Evolutionary conservation across 2,113 vertebrate genomes (phyloP), one percentile per base, ranked within the genome.

Genomic region (Ophthalmotilapia sp.): DNA sequence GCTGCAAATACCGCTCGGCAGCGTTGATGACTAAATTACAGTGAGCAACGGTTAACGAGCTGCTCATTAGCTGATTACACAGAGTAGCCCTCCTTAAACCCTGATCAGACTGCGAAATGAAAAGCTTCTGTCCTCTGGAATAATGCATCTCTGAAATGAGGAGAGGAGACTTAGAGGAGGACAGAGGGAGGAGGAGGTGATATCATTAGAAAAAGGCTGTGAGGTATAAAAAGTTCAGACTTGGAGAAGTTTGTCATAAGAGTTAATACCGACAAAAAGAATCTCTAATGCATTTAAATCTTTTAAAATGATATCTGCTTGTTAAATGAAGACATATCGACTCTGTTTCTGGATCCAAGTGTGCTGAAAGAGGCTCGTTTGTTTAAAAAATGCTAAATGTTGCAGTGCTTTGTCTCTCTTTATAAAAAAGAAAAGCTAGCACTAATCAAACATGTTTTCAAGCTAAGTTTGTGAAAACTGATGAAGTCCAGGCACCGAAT

Each of bases 41-140:
- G 85, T 8, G 79, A 79, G 70, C 84, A 13, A 53, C 88, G 4
- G 84, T 83, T 86, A 85, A 90, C 60, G 12, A 90, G 89, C 88
- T 65, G 2, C 79, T 90, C 81, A 38, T 89, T 84, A 81, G 70
- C 65, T 92, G 89, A 93, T 93, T 91, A 82, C 9, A 86, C 47
- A 68, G 68, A 83, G 15, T 3, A 68, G 54, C 23, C 31, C 79
- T 84, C 13, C 38, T 68, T 77, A 83, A 83, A 60, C 62, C 45
- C 56, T 26, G 47, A 82, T 86, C 65, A 79, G 40, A 83, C 79
- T 23, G 81, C 7, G 33, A 19, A 29, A 81, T 80, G 60, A 87
- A 86, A 83, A 62, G 84, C 85, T 40, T 77, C 68, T 79, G 82
- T 86, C 81, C 53, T 11, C 8, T 19, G 70, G 38, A 88, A 73